A percentile compares a stretch with the other conserved stretches of the same genome.
These are phyloP conservation scores for Melitaea athalia DNA, from an alignment of 2,888 invertebrate species.

Conservation along the genomic window DNA sequence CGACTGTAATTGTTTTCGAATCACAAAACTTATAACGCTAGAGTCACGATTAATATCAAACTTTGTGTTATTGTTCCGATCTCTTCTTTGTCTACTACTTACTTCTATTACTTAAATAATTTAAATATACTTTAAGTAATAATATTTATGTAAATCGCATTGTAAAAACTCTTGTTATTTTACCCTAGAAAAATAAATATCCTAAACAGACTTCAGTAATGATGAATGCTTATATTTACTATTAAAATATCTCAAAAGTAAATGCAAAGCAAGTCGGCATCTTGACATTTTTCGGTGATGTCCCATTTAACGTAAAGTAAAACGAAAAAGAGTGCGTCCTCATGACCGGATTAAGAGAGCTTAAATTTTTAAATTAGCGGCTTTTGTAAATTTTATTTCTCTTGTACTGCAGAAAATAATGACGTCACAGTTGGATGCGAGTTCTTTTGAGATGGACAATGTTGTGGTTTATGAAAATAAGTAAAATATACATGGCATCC, in stretches of 20 bases:
- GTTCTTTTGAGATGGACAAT: too few relatives aligned
- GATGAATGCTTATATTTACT: background rate
- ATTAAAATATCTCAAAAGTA: background rate
- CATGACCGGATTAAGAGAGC: background rate
- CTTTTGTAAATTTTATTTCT: background rate
- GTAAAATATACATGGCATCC: too few relatives aligned
- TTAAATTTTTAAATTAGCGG: background rate
- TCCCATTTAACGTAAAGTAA: background rate
- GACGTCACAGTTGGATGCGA: too few relatives aligned
- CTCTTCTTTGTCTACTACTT: background rate
- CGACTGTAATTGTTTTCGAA: slow-evolving; percentile 1
- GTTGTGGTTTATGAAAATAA: too few relatives aligned
- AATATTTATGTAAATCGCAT: too few relatives aligned
- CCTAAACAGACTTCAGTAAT: too few relatives aligned
- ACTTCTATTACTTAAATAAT: background rate
- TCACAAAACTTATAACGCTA: slow-evolving; percentile 7
- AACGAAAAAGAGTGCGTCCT: background rate
- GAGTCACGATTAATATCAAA: background rate
- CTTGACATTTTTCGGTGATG: background rate
- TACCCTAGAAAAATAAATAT: too few relatives aligned
- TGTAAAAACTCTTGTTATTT: too few relatives aligned
- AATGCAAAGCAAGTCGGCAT: background rate
- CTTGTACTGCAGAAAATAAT: background rate
- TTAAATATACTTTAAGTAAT: background rate
- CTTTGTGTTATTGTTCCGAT: background rate